phyloP scores from a whole-genome alignment of 1,140 invertebrate genomes.

The Eriocheir sinensis region DNA sequence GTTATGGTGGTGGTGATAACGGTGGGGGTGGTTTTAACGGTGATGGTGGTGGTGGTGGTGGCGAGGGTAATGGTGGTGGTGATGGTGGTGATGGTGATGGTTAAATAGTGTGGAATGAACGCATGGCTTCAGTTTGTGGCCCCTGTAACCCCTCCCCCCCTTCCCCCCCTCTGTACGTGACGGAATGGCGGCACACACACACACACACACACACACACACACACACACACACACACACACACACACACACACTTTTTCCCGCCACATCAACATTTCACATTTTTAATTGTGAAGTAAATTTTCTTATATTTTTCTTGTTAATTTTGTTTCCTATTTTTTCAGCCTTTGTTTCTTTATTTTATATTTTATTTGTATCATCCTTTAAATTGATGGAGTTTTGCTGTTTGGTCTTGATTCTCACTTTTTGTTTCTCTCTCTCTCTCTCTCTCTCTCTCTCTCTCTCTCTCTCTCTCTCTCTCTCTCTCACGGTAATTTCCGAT shows the following conservation, averaged over 20 bases:
- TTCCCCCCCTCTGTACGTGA: background rate
- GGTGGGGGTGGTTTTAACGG: too few species aligned
- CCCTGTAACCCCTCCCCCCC: too few species aligned
- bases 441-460: background rate
- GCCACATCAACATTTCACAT: background rate
- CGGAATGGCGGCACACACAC: background rate
- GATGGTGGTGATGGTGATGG: conserved; percentile 29
- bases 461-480: too few species aligned
- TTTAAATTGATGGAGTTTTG: background rate
- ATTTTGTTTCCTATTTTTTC: too few species aligned
- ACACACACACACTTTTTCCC: background rate
- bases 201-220: background rate
- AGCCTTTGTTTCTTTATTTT: background rate
- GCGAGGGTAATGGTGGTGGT: conserved; percentile 11
- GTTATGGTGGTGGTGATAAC: background rate
- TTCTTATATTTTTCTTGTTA: background rate
- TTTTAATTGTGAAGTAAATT: background rate
- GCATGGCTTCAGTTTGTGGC: too few species aligned
- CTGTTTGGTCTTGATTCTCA: background rate
- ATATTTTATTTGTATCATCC: background rate
- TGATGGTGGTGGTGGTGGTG: background rate
- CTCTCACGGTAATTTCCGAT: too few species aligned
- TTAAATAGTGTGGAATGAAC: too few species aligned
- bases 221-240: too few species aligned
- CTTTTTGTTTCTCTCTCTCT: background rate